Conservation (phyloP, 1,140 invertebrate species). For the Drosophila kohkoa region DNA sequence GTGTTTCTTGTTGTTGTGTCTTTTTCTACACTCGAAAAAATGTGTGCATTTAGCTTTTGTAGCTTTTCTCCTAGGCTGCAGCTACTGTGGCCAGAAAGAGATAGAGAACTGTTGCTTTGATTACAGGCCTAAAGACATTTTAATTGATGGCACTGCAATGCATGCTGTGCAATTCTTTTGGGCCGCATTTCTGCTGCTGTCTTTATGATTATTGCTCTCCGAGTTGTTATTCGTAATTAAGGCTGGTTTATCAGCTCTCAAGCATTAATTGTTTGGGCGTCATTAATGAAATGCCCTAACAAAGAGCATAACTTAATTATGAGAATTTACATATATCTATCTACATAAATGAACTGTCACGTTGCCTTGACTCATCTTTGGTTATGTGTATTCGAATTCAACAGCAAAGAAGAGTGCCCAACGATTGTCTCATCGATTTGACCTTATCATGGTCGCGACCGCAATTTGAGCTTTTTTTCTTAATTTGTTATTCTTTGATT, state of each 20-base stretch:
- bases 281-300: neutral
- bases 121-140: conserved; percentile 60
- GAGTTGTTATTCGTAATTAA: conserved; percentile 53
- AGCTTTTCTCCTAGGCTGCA: conserved; percentile 5
- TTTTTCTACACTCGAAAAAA: conserved; percentile 35
- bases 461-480: conserved; percentile 23
- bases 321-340: neutral
- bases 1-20: conserved; percentile 29
- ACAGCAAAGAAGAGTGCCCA: conserved; percentile 3
- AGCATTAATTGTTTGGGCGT: conserved; percentile 10
- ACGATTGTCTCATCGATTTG: conserved; percentile 33
- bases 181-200: conserved; percentile 11
- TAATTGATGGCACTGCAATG: conserved; percentile 59
- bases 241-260: conserved; percentile 33
- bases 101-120: conserved; percentile 47
- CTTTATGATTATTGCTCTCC: conserved; percentile 69
- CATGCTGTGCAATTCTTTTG: conserved; percentile 31
- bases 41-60: conserved; percentile 6
- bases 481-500: conserved; percentile 34
- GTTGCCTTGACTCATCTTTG: conserved; percentile 6
- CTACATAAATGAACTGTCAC: neutral
- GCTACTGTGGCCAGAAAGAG: neutral
- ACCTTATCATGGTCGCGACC: conserved; percentile 23
- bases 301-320: neutral
- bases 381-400: neutral